Base-by-base conservation (phyloP, 2,888 invertebrate genomes). In the Pseudolycoriella hygida region DNA sequence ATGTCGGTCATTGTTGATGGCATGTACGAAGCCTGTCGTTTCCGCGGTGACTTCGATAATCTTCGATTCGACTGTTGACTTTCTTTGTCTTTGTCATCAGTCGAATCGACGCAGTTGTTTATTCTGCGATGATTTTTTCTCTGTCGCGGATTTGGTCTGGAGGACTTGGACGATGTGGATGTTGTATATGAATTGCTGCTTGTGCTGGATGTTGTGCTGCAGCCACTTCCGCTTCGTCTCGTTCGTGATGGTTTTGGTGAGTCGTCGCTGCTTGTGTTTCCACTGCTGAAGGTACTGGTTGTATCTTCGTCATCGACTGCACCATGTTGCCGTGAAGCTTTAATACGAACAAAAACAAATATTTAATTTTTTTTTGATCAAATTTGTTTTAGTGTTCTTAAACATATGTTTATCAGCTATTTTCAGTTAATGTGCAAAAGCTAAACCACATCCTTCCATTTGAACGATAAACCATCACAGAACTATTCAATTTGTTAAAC, bases 291-390 rank as follows among this genome's bases (percentile, higher is more conserved):
- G 25, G 25, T 25, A 25, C 25, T 25, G 5, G 25, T 25, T 34
- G 34, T 14, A 34, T 34, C 34, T 12, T 12, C 34, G 11, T 34
- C 34, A 34, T 14, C 34, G 25, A 25, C 25, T 14, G 34, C 12
- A 34, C 15, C 34, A 14, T 4, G 34, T 12, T 14, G 12, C 3
- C 5, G 15, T 34, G 34, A 8, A 34, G 34, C 34, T 34, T 34
- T 34, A 40, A 40, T 4, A 19, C 17, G 19, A 40, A 40, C 44
- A 15, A 47, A 8, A 25, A 41, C 12, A 38, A 43, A 25, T 37
- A 10, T 17, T 44, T 50, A 69, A 74, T 71, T 25, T 25, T 25
- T 25, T 25, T 25, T 25, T 25, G n/a, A n/a, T n/a, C n/a, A 25
- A 25, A 8, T 25, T 25, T 25, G 4, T 4, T 25, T 25, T 25